Conservation (phyloP, 2,113 vertebrate genomes). For the Tragelaphus imberbis region DNA sequence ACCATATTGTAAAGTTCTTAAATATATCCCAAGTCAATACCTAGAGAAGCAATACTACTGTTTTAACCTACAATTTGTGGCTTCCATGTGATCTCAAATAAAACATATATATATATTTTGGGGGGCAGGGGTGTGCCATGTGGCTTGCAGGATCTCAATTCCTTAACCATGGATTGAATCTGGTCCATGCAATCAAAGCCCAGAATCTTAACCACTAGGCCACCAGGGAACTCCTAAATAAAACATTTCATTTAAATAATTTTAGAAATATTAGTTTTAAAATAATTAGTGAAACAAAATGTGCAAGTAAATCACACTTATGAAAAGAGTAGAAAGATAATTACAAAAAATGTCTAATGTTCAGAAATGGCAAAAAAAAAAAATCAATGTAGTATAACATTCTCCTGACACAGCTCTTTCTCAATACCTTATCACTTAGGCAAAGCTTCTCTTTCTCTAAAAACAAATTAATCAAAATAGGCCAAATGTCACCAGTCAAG, state of each 20-base stretch:
- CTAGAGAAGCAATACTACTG: background rate
- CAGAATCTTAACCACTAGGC: background rate
- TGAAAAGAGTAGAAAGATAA: constrained; percentile 32
- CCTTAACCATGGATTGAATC: background rate
- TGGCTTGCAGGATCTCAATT: background rate
- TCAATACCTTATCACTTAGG: background rate
- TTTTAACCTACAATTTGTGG: background rate
- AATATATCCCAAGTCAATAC: background rate
- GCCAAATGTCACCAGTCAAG: background rate
- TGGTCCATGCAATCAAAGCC: background rate
- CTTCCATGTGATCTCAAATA: background rate
- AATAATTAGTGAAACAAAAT: background rate
- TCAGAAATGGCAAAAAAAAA: background rate
- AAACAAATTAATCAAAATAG: constrained; percentile 53
- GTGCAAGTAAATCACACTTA: background rate
- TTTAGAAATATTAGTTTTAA: background rate
- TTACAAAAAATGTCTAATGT: background rate
- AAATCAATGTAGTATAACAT: constrained; percentile 10
- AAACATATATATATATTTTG: background rate
- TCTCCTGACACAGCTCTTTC: background rate
- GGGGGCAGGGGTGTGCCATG: background rate
- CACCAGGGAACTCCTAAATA: background rate
- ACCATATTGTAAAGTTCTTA: background rate
- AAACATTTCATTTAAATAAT: background rate
- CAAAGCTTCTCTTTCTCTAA: background rate